A percentile compares a stretch with the other conserved stretches of the same genome.
Conservation (phyloP, 1,140 invertebrate genomes). For the Zelostemma sp. region DNA sequence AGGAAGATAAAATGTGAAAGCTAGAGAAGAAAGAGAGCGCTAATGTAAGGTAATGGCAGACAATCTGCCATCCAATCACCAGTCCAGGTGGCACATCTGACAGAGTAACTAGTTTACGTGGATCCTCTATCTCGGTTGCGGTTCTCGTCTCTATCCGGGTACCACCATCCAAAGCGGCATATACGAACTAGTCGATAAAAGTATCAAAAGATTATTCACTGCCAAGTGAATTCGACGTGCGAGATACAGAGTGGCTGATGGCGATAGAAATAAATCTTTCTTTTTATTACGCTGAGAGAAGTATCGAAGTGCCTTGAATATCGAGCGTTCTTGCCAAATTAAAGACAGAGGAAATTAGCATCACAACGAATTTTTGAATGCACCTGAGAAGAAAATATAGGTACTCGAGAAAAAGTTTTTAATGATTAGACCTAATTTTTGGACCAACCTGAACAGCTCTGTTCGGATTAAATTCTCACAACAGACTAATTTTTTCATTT, state of each 20-base stretch:
- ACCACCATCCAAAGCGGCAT: constrained; percentile 17
- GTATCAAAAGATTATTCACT: constrained; percentile 41
- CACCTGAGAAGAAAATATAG: too few species aligned
- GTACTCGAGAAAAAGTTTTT: too few species aligned
- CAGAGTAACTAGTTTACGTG: constrained; percentile 29
- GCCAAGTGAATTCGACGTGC: constrained; percentile 37
- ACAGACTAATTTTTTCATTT: too few species aligned
- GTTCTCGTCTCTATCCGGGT: constrained; percentile 26
- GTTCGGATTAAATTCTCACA: too few species aligned
- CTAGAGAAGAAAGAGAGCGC: constrained; percentile 16
- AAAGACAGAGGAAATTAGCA: background rate
- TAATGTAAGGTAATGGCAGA: constrained; percentile 24
- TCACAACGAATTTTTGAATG: background rate
- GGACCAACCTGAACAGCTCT: too few species aligned
- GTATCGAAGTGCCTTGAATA: background rate
- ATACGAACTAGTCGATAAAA: constrained; percentile 16
- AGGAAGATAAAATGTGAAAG: constrained; percentile 3
- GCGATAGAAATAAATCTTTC: constrained; percentile 10
- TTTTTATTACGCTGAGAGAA: constrained; percentile 1
- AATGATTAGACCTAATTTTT: too few species aligned
- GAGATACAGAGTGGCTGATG: constrained; percentile 3
- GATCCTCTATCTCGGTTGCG: constrained; percentile 11
- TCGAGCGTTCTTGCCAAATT: background rate
- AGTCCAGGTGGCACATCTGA: constrained; percentile 29
- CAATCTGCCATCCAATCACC: constrained; percentile 38